These are phyloP conservation scores for Musca domestica DNA, from an alignment of 1,140 invertebrate species.

Conservation along the genomic window DNA sequence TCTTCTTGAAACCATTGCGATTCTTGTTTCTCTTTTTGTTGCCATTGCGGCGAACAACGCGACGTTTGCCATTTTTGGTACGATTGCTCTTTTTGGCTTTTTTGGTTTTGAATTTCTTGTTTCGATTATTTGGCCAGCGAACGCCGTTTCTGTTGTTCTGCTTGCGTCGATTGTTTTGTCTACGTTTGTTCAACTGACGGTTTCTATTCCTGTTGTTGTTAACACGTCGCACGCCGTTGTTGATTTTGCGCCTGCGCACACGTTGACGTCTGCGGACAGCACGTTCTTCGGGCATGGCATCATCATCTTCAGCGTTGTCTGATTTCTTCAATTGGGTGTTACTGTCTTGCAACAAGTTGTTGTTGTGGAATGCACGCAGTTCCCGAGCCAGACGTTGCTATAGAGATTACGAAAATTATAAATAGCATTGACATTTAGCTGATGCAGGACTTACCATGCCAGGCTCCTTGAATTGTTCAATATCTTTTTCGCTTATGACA, in stretches of 20 bases:
- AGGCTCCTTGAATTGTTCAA: constrained; percentile 10
- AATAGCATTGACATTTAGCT: not conserved
- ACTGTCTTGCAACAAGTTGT: not conserved
- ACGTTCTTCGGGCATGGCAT: constrained; percentile 21
- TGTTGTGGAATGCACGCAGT: constrained; percentile 16
- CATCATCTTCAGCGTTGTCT: not conserved
- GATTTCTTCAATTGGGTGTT: not conserved
- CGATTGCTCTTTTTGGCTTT: not conserved
- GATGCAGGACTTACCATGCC: constrained; percentile 6
- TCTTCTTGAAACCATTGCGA: constrained; percentile 13
- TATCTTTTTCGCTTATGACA: not conserved
- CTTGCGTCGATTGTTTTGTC: not conserved
- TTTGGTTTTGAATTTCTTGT: not conserved
- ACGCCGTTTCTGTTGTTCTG: not conserved
- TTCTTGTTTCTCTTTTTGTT: not conserved
- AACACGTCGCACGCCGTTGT: constrained; percentile 19
- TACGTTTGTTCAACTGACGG: constrained; percentile 8
- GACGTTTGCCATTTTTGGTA: not conserved
- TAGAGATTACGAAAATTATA: not conserved
- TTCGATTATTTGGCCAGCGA: not conserved
- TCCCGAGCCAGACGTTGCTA: constrained; percentile 23
- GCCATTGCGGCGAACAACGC: not conserved
- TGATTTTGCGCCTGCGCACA: constrained; percentile 21
- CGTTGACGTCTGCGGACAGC: constrained; percentile 27
- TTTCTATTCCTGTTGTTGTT: not conserved